These are phyloP conservation scores for Portevinia maculata DNA, from an alignment of 2,888 invertebrate genomes.

Conservation along the genomic window DNA sequence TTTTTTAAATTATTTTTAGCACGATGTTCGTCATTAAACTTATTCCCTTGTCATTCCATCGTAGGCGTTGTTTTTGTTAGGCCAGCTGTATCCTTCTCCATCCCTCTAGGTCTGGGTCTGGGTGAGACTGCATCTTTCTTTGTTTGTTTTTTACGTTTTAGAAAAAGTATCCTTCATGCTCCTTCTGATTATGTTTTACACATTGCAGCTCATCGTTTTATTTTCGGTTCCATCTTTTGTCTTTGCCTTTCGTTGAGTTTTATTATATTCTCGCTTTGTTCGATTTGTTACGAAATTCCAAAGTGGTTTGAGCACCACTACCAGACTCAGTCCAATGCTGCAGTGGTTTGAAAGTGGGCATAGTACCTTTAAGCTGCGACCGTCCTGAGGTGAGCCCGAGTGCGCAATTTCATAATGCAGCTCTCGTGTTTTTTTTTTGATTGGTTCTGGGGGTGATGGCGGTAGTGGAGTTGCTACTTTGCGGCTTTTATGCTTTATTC, in stretches of 20 bases:
- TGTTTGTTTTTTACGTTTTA: conserved; percentile 43
- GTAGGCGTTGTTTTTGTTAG: conserved; percentile 25
- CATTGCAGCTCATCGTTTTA: conserved; percentile 64
- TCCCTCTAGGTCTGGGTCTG: neutral
- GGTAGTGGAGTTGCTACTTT: conserved; percentile 63
- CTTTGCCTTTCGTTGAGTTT: conserved; percentile 34
- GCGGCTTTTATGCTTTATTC: conserved; percentile 74
- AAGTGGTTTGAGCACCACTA: conserved; percentile 49
- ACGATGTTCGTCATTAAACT: conserved; percentile 68
- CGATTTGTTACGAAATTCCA: conserved; percentile 55
- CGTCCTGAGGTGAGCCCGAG: conserved; percentile 16
- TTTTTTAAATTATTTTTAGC: conserved; percentile 72
- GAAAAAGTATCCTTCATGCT: conserved; percentile 54
- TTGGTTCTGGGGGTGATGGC: conserved; percentile 52
- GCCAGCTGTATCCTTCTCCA: conserved; percentile 27
- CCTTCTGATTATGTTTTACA: conserved; percentile 49
- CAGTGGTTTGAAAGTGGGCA: too few species aligned
- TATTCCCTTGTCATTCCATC: conserved; percentile 37
- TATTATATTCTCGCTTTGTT: conserved; percentile 17
- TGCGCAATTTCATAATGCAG: conserved; percentile 50
- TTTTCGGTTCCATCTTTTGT: conserved; percentile 64
- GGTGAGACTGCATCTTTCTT: neutral
- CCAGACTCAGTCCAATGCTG: neutral
- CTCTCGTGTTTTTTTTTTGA: conserved; percentile 41
- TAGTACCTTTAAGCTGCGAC: neutral